Base-by-base conservation (phyloP, 2,888 invertebrate genomes). In the Pegoplata infirma region DNA sequence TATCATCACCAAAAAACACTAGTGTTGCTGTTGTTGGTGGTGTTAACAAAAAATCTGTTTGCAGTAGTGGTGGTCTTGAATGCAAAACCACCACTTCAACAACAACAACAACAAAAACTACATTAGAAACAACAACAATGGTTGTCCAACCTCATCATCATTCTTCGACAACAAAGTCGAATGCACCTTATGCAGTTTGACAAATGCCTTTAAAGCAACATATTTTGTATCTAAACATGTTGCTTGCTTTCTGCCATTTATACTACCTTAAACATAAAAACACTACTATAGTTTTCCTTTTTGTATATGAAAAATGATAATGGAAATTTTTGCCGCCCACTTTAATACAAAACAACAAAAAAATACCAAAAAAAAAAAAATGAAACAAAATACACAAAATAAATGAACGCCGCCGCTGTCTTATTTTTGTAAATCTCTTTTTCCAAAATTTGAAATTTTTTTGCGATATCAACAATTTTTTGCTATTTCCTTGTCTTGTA, bases 401-500 rank as follows among this genome's bases (percentile, higher is more conserved):
- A 72, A 79, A 78, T 78, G 78, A 79, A 79, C 79, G 80, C 68
- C 77, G 82, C 76, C 82, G 86, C 86, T 87, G 87, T 85, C 84
- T 79, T 79, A 79, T 79, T 79, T 79, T 79, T 79, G 79, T 79
- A 79, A 79, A 75, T 63, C 79, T 79, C 71, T 75, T 79, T 79
- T 79, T 79, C 75, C 79, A 76, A 76, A 69, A 68, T 56, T 56
- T 68, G 49, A 63, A 55, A 51, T 69, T 79, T 85, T 84, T 86
- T 87, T 87, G 87, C 88, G 88, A 88, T 87, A 84, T 87, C 87
- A 87, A 87, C 86, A 88, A 87, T 83, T 83, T 83, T 84, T 86
- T 85, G 79, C 86, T 87, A 86, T 86, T 86, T 86, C 86, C 82
- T 63, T 69, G 63, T 67, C 74, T 56, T 55, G 32, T 61, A 64